Base-by-base conservation (phyloP, 2,113 vertebrate genomes). In the Tetrax tetrax region DNA sequence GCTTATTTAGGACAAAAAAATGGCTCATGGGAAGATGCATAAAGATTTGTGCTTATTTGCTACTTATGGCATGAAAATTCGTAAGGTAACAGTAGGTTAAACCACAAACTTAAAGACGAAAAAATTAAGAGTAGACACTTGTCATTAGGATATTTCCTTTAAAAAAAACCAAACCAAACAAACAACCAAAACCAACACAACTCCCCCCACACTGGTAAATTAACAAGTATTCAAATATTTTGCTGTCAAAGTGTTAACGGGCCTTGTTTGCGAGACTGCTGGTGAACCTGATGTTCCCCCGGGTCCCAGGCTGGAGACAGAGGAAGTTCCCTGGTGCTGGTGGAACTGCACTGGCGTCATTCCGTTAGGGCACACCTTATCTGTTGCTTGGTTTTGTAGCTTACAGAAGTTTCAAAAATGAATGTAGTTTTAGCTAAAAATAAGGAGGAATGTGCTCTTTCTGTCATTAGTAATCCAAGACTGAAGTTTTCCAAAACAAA, bases 11-110 rank as follows among this genome's bases (percentile, higher is more conserved):
- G 98, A 97, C 69, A 94, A 97, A 98, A 98, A 97, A 98, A 98
- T 80, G 98, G 98, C 98, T 98, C 98, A 98, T 98, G 98, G 98
- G 98, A 98, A 98, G 98, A 98, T 97, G 95, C 98, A 98, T 98
- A 98, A 98, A 98, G 98, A 98, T 98, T 98, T 98, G 88, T 97
- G 87, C 96, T 97, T 90, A 97, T 93, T 97, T 97, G 85, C 95
- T 96, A 77, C 92, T 94, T 94, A 82, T 6, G 8, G 84, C 65
- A 41, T 94, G 91, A 96, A 96, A 97, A 97, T 94, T 91, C 94
- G 77, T 72, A 66, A 80, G 56, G 37, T 89, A 86, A 87, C 95
- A 35, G 4, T 56, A 94, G 91, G 94, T 91, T 92, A 91, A 93
- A 96, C 2, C 5, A 82, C 4, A 4, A 91, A 87, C 97, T 96